Conservation (phyloP, 2,888 invertebrate genomes). For the Drosophila barbarae region DNA sequence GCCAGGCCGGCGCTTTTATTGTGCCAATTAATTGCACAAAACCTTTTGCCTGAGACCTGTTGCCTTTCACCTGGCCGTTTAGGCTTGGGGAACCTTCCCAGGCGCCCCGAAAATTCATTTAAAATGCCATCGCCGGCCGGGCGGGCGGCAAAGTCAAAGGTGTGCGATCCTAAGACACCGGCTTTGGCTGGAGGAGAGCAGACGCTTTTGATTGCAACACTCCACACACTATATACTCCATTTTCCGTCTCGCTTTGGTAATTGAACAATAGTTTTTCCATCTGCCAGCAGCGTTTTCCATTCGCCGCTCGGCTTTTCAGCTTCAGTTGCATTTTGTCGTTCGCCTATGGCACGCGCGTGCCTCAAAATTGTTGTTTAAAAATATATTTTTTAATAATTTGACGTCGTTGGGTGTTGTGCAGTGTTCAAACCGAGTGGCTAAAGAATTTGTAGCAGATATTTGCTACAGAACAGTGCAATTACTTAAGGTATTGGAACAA, state of each 20-base stretch:
- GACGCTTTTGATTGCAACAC: slow-evolving; percentile 51
- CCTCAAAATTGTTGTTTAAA: slow-evolving; percentile 25
- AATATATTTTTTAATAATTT: slow-evolving; percentile 14
- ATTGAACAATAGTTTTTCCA: slow-evolving; percentile 62
- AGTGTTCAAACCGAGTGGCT: neutral
- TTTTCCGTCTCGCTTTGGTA: slow-evolving; percentile 55
- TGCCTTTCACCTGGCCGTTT: slow-evolving; percentile 59
- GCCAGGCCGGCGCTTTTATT: slow-evolving; percentile 36
- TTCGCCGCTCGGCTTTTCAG: slow-evolving; percentile 56
- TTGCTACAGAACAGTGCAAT: slow-evolving; percentile 19
- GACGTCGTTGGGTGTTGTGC: neutral
- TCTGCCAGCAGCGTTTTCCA: slow-evolving; percentile 42
- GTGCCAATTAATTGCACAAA: slow-evolving; percentile 55
- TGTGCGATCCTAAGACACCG: slow-evolving; percentile 29
- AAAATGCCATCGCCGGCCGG: slow-evolving; percentile 60
- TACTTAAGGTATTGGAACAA: slow-evolving; percentile 17
- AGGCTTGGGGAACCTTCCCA: slow-evolving; percentile 50
- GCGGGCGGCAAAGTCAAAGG: slow-evolving; percentile 56
- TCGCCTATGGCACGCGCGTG: slow-evolving; percentile 54
- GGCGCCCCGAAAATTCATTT: slow-evolving; percentile 49
- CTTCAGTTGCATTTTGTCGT: slow-evolving; percentile 72
- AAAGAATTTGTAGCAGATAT: slow-evolving; percentile 13
- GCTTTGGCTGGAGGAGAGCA: slow-evolving; percentile 6
- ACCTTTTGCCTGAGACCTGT: slow-evolving; percentile 24
- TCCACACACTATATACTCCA: slow-evolving; percentile 47